These are phyloP conservation scores for Elysia chlorotica DNA, from an alignment of 1,140 invertebrate genomes.

Conservation along the genomic window DNA sequence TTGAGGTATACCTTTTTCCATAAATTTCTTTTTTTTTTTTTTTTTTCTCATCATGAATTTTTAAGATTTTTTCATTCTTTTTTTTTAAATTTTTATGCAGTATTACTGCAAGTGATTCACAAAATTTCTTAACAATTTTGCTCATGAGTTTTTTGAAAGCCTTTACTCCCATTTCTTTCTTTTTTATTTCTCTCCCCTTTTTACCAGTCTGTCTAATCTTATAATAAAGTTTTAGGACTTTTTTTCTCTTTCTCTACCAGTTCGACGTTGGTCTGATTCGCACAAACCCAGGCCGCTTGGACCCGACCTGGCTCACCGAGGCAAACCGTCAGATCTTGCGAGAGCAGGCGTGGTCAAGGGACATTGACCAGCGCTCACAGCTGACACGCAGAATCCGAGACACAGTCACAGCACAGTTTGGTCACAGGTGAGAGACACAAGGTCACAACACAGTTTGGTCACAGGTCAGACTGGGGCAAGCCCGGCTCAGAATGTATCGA, in stretches of 20 bases:
- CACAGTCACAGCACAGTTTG: not conserved
- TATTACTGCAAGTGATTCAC: not conserved
- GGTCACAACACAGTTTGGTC: not conserved
- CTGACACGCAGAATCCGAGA: not conserved
- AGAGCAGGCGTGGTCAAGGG: not conserved
- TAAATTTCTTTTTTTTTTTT: not conserved
- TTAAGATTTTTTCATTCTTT: not conserved
- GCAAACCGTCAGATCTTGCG: not conserved
- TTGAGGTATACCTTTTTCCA: no score
- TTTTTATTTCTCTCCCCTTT: not conserved
- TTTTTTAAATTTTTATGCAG: not conserved
- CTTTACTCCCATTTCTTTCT: not conserved
- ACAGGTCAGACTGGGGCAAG: no score
- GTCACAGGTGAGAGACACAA: not conserved
- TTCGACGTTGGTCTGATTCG: not conserved
- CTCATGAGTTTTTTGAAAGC: not conserved
- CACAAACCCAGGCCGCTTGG: not conserved
- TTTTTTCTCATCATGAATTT: not conserved
- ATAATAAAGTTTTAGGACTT: no score
- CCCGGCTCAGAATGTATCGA: not conserved
- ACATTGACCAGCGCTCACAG: not conserved
- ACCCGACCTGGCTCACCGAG: not conserved
- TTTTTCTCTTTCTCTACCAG: not conserved
- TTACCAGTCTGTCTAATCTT: no score
- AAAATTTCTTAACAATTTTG: not conserved